Evolutionary conservation across 2,113 vertebrate species (phyloP), one percentile per base, ranked within the genome.

Genomic region (Pangasianodon gigas): DNA sequence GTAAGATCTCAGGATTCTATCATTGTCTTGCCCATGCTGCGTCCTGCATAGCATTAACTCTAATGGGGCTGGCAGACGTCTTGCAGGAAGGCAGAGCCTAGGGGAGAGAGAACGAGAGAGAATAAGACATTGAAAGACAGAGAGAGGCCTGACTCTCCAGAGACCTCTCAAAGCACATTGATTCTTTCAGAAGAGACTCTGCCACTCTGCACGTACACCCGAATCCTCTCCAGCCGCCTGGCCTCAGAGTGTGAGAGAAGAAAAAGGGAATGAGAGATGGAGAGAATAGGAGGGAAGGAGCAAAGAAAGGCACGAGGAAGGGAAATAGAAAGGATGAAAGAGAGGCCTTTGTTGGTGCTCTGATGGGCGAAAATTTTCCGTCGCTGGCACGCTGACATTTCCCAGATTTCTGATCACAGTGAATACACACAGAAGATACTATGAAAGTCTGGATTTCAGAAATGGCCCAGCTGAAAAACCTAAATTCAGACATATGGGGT

Each of bases 201-300:
- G 93, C 92, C 87, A 91, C 93, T 95, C 90, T 91, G 95, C 95
- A 96, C 94, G 95, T 96, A 96, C 91, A 41, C 93, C 91, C 65
- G 46, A 52, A 83, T 86, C 84, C 90, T 87, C 82, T 86, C 87
- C 86, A 88, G 88, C 89, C 81, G 85, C 93, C 93, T 69, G 88
- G 92, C 87, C 89, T 90, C 86, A 91, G 90, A 71, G 84, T 6
- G 77, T 88, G 90, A 91, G 91, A 93, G 79, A 88, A 77, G 86
- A 67, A 90, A 88, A 87, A 87, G 41, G 52, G 85, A 90, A 85
- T 8, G 85, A 85, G 80, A 46, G 84, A 88, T 48, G 37, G 80
- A 89, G 67, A 52, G 44, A 86, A 89, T 58, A 86, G 54, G 87
- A 93, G 89, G 79, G 89, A 87, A 86, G 90, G 90, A 84, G 89